phyloP scores from a whole-genome alignment of 2,113 vertebrate genomes.

The Rhinopomastus cyanomelas region DNA sequence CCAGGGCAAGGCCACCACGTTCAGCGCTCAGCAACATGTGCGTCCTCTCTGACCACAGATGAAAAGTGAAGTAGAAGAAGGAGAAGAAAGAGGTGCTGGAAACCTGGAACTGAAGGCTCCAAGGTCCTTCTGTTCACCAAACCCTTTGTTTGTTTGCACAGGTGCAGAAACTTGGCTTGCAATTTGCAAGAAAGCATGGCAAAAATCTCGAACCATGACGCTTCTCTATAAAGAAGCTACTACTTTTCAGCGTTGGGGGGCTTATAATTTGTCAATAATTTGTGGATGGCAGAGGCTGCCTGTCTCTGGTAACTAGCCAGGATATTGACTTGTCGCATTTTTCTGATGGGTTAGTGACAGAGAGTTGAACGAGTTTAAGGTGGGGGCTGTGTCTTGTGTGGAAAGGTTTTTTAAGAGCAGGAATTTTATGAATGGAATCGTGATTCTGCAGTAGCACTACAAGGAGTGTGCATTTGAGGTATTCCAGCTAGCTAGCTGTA shows the following conservation, averaged over 20 bases:
- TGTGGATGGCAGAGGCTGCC: not conserved
- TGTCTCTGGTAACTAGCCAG: slow-evolving; percentile 10
- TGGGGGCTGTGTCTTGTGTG: not conserved
- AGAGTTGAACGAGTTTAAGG: slow-evolving; percentile 26
- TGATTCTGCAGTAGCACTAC: slow-evolving; percentile 45
- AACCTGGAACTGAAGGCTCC: too few species aligned
- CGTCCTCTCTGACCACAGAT: too few species aligned
- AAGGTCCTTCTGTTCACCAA: too few species aligned
- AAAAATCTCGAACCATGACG: too few species aligned
- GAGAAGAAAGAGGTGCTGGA: too few species aligned
- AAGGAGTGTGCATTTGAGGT: not conserved
- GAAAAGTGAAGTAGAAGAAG: too few species aligned
- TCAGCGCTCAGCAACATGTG: too few species aligned
- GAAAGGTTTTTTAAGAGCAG: not conserved
- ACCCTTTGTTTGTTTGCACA: too few species aligned
- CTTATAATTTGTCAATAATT: slow-evolving; percentile 9
- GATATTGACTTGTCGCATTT: not conserved
- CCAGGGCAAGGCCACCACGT: too few species aligned
- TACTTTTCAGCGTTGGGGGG: not conserved
- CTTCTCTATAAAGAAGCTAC: not conserved
- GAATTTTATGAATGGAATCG: not conserved
- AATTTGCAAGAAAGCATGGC: too few species aligned
- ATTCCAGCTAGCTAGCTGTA: not conserved
- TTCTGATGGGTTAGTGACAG: slow-evolving; percentile 24
- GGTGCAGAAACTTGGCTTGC: too few species aligned